These are phyloP conservation scores for Aphelocoma californica DNA, from an alignment of 2,797 vertebrate species.

Conservation along the genomic window DNA sequence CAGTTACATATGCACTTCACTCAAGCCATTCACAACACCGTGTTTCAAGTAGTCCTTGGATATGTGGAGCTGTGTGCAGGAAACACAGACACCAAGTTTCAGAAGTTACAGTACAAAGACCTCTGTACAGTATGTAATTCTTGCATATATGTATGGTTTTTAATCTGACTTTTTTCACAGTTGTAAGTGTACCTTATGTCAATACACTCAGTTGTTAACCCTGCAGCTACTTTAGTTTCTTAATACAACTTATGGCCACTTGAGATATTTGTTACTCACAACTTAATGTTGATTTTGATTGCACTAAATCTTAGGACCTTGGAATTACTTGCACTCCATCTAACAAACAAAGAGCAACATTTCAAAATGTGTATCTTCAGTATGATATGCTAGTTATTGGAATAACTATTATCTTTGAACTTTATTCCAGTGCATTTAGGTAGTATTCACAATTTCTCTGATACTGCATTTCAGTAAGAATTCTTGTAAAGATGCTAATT, in stretches of 20 bases:
- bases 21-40: conserved; percentile 98
- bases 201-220: not conserved
- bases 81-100: conserved; percentile 97
- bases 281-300: not conserved
- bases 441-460: not conserved
- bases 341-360: not conserved
- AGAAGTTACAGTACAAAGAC: conserved; percentile 98
- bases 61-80: conserved; percentile 97
- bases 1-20: conserved; percentile 99
- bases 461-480: not conserved
- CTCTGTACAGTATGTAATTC: conserved; percentile 88
- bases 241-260: not conserved
- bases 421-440: not conserved
- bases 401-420: not conserved
- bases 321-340: not conserved
- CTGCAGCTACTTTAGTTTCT: not conserved
- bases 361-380: not conserved
- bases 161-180: not conserved
- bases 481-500: not conserved
- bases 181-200: not conserved
- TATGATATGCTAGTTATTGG: not conserved
- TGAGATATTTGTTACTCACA: not conserved
- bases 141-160: not conserved
- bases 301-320: not conserved
- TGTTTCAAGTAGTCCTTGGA: conserved; percentile 97